Percentiles rank a stretch among this genome's conserved stretches.
These are phyloP conservation scores for Patiria pectinifera DNA, from an alignment of 53 echinoderm and acorn worm species.

Conservation along the genomic window DNA sequence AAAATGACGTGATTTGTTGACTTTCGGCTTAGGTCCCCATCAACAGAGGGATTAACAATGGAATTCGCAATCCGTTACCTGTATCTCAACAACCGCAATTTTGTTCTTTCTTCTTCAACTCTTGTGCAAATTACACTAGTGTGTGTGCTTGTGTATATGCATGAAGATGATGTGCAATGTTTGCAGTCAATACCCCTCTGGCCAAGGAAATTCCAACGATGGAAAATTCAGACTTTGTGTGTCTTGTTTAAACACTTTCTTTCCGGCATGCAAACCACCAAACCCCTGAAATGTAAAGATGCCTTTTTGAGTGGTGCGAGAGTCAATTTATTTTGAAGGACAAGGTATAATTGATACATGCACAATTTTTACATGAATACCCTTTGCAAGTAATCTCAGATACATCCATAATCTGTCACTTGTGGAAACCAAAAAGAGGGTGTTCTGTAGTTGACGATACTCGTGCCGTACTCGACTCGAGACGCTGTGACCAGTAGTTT, in stretches of 20 bases:
- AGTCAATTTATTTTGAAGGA: neutral
- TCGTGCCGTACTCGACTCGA: no score
- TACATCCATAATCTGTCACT: no score
- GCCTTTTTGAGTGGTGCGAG: neutral
- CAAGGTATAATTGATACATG: neutral
- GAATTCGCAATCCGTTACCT: neutral
- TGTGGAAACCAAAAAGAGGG: no score
- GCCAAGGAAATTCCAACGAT: neutral
- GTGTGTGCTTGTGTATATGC: neutral
- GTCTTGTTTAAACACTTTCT: neutral
- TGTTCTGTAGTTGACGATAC: no score
- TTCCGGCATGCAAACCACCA: neutral
- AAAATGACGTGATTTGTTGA: slow-evolving; percentile 39
- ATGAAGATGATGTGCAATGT: neutral
- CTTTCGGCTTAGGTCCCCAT: slow-evolving; percentile 9
- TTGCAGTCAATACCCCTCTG: slow-evolving; percentile 28
- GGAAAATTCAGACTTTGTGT: neutral
- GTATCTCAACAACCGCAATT: neutral
- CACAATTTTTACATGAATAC: no score
- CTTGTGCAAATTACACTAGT: neutral
- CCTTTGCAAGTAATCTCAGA: no score
- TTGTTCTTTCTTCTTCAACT: neutral
- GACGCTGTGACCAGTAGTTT: no score
- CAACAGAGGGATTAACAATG: slow-evolving; percentile 8
- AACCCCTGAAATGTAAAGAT: neutral